Conservation (phyloP, 2,113 vertebrate species). For the Uria aalge region DNA sequence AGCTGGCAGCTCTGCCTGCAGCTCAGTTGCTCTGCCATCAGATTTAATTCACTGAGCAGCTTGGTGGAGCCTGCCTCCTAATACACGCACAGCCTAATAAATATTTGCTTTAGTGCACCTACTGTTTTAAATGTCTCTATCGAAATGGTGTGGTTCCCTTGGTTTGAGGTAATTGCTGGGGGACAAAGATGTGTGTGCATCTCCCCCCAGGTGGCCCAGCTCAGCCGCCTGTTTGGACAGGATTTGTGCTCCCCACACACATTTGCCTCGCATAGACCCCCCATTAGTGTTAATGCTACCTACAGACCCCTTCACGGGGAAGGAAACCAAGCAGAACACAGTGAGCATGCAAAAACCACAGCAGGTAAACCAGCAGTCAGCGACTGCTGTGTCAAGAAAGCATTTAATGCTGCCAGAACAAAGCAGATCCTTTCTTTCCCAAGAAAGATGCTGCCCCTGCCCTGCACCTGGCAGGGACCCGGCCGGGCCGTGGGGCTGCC, state of each 20-base stretch:
- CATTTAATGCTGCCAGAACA: neutral
- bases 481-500: fast-evolving
- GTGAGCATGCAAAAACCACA: neutral
- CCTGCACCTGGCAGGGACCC: neutral
- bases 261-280: neutral
- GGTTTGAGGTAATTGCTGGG: neutral
- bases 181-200: neutral
- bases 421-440: neutral
- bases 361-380: neutral
- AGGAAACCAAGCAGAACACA: neutral
- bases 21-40: neutral
- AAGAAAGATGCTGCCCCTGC: neutral
- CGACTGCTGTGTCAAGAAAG: neutral
- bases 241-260: neutral
- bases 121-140: neutral
- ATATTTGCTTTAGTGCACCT: conserved; percentile 7
- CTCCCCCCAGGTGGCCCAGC: neutral
- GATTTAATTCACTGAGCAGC: neutral
- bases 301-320: neutral
- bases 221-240: neutral
- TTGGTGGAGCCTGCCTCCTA: neutral
- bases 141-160: neutral
- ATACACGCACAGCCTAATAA: neutral
- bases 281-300: neutral
- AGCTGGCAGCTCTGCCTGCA: neutral